phyloP scores from a whole-genome alignment of 2,113 vertebrate genomes.

The Ploceus nigricollis region DNA sequence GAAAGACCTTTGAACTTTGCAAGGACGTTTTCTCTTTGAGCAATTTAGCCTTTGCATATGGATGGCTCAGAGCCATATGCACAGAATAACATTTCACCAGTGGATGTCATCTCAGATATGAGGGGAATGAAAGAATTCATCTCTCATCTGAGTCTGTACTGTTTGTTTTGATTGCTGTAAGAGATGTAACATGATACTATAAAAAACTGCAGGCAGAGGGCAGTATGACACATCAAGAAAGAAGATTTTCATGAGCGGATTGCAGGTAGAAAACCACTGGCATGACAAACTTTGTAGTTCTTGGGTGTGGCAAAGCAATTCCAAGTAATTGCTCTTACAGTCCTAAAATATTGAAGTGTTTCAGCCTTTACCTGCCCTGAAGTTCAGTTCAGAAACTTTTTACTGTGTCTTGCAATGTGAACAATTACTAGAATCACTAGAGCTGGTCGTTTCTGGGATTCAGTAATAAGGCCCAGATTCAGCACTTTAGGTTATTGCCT shows the following conservation, averaged over 20 bases:
- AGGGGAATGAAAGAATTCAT: neutral
- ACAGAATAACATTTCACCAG: neutral
- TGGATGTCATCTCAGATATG: neutral
- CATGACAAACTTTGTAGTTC: neutral
- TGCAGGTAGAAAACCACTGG: neutral
- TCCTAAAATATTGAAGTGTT: neutral
- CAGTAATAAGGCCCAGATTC: neutral
- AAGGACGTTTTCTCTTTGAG: neutral
- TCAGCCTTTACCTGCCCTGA: neutral
- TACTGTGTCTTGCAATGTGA: neutral
- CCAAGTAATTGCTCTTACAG: neutral
- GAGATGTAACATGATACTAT: neutral
- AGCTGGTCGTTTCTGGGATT: neutral
- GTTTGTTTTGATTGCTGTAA: neutral
- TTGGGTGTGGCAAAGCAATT: neutral
- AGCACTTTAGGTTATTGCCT: neutral
- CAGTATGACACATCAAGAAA: neutral
- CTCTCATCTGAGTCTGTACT: neutral
- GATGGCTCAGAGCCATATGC: neutral
- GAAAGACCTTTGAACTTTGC: constrained; percentile 18
- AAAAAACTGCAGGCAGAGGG: neutral
- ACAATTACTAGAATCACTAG: neutral
- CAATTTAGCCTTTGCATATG: neutral
- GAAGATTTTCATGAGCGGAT: neutral
- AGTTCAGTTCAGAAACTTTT: neutral